phyloP scores from a whole-genome alignment of 2,113 vertebrate species.

The Callaeas wilsoni region DNA sequence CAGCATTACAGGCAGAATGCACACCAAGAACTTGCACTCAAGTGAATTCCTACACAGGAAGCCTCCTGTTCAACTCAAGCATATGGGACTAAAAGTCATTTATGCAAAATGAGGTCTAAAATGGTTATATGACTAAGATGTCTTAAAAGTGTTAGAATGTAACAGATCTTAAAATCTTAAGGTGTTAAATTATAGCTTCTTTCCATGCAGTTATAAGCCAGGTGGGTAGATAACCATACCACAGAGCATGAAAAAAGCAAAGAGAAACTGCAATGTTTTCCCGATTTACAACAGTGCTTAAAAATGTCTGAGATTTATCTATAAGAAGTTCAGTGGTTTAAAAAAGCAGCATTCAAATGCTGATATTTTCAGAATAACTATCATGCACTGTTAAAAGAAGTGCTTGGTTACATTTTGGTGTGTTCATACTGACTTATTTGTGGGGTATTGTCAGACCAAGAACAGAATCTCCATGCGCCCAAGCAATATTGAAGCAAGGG shows the following conservation, averaged over 20 bases:
- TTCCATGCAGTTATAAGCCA: not conserved
- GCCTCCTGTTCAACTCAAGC: not conserved
- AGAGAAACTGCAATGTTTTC: not conserved
- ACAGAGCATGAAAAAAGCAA: not conserved
- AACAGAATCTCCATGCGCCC: not conserved
- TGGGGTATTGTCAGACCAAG: not conserved
- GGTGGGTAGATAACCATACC: not conserved
- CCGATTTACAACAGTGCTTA: not conserved
- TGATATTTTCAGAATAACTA: not conserved
- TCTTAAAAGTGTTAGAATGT: not conserved
- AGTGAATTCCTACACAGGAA: not conserved
- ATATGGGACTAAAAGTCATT: not conserved
- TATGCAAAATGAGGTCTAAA: not conserved
- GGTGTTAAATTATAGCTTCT: not conserved
- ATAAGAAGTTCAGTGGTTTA: not conserved
- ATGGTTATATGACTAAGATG: not conserved
- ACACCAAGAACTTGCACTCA: not conserved
- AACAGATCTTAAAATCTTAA: not conserved
- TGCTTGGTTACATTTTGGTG: not conserved
- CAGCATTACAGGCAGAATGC: not conserved
- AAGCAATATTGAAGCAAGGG: not conserved
- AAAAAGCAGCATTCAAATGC: not conserved
- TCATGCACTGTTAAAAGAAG: not conserved
- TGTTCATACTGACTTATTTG: not conserved
- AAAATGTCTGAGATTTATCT: not conserved